phyloP scores from a whole-genome alignment of 2,888 invertebrate species.

The Plagodis pulveraria region DNA sequence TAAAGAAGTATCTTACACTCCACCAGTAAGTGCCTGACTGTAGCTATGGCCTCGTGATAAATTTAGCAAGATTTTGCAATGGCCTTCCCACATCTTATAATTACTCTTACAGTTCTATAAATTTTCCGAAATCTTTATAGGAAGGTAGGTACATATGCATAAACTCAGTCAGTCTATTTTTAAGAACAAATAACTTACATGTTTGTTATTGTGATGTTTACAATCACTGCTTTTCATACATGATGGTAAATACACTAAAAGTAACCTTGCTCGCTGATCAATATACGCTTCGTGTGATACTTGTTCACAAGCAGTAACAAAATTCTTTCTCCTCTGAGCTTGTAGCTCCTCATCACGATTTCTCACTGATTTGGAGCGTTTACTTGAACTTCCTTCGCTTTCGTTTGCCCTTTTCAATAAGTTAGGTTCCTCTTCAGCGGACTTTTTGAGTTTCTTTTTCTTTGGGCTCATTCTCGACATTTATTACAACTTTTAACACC shows the following conservation, averaged over 20 bases:
- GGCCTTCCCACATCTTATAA: too few species aligned
- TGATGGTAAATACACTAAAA: conserved; percentile 58
- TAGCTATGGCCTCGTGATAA: too few species aligned
- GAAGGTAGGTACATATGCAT: too few species aligned
- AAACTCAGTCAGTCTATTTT: too few species aligned
- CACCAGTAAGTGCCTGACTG: too few species aligned
- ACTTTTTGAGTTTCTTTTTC: conserved; percentile 54
- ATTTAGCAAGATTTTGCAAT: too few species aligned
- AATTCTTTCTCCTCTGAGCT: conserved; percentile 61
- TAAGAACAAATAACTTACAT: conserved; percentile 42
- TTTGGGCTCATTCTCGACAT: conserved; percentile 50
- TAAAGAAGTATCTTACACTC: too few species aligned
- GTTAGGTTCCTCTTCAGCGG: conserved; percentile 15
- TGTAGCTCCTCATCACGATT: conserved; percentile 48
- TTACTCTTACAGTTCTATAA: too few species aligned
- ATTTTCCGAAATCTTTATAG: too few species aligned
- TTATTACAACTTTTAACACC: not conserved
- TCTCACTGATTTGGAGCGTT: conserved; percentile 49
- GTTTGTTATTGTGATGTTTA: conserved; percentile 51
- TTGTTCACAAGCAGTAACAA: conserved; percentile 67
- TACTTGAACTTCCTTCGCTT: conserved; percentile 39
- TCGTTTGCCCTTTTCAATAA: conserved; percentile 44
- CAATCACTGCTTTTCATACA: conserved; percentile 56
- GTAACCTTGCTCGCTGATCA: conserved; percentile 57
- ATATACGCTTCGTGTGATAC: conserved; percentile 65